Percentiles rank a stretch among this genome's conserved stretches.
These are phyloP conservation scores for Stigmatopora nigra DNA, from an alignment of 2,113 vertebrate genomes.

Conservation along the genomic window DNA sequence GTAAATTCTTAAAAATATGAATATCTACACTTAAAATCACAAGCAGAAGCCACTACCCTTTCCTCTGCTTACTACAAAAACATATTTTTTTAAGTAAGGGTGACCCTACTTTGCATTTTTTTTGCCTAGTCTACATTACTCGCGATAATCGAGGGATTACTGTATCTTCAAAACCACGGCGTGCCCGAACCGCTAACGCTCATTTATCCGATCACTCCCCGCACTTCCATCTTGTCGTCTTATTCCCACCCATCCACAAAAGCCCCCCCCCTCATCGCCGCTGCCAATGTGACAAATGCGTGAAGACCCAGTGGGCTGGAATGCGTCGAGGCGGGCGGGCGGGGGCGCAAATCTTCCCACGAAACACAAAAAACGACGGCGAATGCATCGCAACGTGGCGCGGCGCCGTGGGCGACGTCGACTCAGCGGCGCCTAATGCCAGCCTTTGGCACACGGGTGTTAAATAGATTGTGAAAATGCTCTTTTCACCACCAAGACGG, in stretches of 20 bases:
- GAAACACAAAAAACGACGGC: conserved; percentile 59
- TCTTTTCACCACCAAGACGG: conserved; percentile 69
- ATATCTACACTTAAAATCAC: no score
- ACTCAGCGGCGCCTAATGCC: conserved; percentile 60
- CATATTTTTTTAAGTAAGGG: no score
- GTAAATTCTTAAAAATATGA: no score
- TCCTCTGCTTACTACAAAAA: no score
- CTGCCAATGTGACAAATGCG: conserved; percentile 55
- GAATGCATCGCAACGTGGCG: conserved; percentile 55
- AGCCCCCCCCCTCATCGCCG: no score
- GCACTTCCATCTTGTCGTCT: conserved; percentile 49
- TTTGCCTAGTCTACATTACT: no score
- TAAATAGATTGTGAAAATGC: conserved; percentile 70
- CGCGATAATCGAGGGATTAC: no score
- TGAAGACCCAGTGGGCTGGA: conserved; percentile 45
- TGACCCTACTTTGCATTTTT: no score
- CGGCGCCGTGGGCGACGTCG: conserved; percentile 58
- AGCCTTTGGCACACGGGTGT: conserved; percentile 61
- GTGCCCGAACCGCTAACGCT: conserved; percentile 26
- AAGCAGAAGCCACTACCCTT: no score
- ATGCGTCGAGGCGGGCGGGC: neutral
- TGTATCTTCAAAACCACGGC: no score
- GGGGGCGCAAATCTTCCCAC: conserved; percentile 36
- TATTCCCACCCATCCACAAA: no score
- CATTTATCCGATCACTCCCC: conserved; percentile 40